phyloP scores from a whole-genome alignment of 2,113 vertebrate species.

The Ageneiosus marmoratus region DNA sequence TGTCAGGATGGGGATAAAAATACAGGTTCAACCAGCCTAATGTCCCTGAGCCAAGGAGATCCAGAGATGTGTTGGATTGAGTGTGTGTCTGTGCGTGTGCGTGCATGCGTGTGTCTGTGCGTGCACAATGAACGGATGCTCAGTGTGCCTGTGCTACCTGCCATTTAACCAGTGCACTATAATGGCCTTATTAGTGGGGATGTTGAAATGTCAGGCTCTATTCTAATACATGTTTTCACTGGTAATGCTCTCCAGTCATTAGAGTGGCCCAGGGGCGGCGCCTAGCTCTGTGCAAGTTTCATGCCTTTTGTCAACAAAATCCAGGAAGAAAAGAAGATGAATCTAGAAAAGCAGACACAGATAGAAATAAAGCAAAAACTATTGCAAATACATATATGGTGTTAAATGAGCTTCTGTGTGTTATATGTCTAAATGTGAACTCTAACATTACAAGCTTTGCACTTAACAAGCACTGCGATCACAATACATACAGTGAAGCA shows the following conservation, averaged over 20 bases:
- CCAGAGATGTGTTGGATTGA: slow-evolving; percentile 37
- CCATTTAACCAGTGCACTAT: slow-evolving; percentile 49
- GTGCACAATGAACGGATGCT: slow-evolving; percentile 25
- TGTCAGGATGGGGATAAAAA: slow-evolving; percentile 56
- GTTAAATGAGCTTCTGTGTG: slow-evolving; percentile 8
- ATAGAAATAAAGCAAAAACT: not conserved
- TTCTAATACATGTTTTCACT: slow-evolving; percentile 55
- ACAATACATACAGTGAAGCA: not conserved
- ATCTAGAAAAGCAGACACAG: slow-evolving; percentile 16
- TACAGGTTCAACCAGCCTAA: slow-evolving; percentile 54
- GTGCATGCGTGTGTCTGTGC: slow-evolving; percentile 24
- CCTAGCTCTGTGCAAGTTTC: slow-evolving; percentile 34
- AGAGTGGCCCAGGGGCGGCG: slow-evolving; percentile 35
- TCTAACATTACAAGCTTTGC: not conserved
- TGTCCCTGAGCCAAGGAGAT: slow-evolving; percentile 50
- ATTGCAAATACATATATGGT: not conserved
- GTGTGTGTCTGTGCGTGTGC: slow-evolving; percentile 32
- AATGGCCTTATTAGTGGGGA: slow-evolving; percentile 53
- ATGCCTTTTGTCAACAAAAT: slow-evolving; percentile 36
- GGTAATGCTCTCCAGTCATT: slow-evolving; percentile 53
- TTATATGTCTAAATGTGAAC: not conserved
- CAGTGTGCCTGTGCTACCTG: slow-evolving; percentile 49
- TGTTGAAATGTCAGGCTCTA: slow-evolving; percentile 56
- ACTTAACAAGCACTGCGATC: not conserved
- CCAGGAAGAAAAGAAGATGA: slow-evolving; percentile 20